Evolutionary conservation across 1,140 invertebrate genomes (phyloP), one percentile per base, ranked within the genome.

Genomic region (Pentalonia nigronervosa): DNA sequence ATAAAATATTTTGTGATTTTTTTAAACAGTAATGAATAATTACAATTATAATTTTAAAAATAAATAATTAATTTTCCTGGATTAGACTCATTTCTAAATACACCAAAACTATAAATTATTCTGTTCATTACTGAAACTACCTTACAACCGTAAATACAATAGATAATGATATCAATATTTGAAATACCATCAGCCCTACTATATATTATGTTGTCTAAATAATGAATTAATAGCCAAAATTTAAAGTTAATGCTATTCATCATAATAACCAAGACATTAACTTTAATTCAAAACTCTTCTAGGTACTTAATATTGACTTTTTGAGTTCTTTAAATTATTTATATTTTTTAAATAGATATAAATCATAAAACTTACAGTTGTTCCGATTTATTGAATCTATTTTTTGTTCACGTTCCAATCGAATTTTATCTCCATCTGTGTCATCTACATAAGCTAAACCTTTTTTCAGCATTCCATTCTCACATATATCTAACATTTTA

Each of bases 371-470:
- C 96, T 96, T 96, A 98, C 98, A 96, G 95, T 99, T 99, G 94
- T 96, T 97, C 94, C 98, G 96, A 95, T 99, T 99, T 87, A 96
- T 96, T 47, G 98, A 99, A 93, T 99, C 98, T 23, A 97, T 95
- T 95, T 97, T 97, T 95, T 99, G 97, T 94, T 99, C 99, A 90
- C 99, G 96, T 95, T 99, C 98, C 89, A 97, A 96, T 95, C 99
- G 99, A 99, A 99, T 99, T 67, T 96, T 95, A 95, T 99, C 98
- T 11, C 98, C 97, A 56, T 99, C 98, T 0, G 99, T 99, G 95
- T 99, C 97, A 95, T 99, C 99, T 1, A 99, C 98, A 95, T 98
- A 99, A 0, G 99, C 99, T 94, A 98, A 98, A 2, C 97, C 97
- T 94, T 98, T 97, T 94, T 97, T 97, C 30, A 99, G 96, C 94